These are phyloP conservation scores for Synanthedon vespiformis DNA, from an alignment of 2,888 invertebrate genomes.

Conservation along the genomic window DNA sequence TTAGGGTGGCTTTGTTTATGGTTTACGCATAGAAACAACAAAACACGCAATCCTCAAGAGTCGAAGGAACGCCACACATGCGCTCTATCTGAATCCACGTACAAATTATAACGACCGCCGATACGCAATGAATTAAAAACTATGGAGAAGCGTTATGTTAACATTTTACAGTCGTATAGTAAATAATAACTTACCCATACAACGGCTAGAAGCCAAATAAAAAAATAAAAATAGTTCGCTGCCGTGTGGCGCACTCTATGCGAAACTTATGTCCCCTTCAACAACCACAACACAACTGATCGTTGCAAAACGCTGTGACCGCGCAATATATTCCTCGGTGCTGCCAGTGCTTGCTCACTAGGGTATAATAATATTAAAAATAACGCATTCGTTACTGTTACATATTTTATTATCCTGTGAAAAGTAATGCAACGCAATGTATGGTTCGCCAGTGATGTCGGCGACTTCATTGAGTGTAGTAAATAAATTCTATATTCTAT, in stretches of 20 bases:
- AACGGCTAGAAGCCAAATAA: conserved; percentile 72
- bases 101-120: background rate
- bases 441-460: too few relatives aligned
- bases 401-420: background rate
- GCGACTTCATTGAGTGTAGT: too few relatives aligned
- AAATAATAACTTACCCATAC: conserved; percentile 61
- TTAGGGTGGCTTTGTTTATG: conserved; percentile 8
- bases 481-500: too few relatives aligned
- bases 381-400: conserved; percentile 7
- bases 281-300: conserved; percentile 56
- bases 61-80: background rate
- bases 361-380: too few relatives aligned
- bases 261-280: conserved; percentile 32
- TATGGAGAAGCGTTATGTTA: background rate
- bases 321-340: conserved; percentile 34
- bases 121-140: background rate
- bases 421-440: too few relatives aligned
- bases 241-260: conserved; percentile 52
- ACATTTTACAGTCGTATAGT: background rate
- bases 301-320: conserved; percentile 33
- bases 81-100: background rate
- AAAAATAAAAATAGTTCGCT: conserved; percentile 63
- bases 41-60: background rate
- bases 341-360: background rate
- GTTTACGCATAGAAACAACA: conserved; percentile 9